Percentiles rank a stretch among this genome's conserved stretches.
These are phyloP conservation scores for Pollimyrus isidori DNA, from an alignment of 2,113 vertebrate genomes.

Conservation along the genomic window DNA sequence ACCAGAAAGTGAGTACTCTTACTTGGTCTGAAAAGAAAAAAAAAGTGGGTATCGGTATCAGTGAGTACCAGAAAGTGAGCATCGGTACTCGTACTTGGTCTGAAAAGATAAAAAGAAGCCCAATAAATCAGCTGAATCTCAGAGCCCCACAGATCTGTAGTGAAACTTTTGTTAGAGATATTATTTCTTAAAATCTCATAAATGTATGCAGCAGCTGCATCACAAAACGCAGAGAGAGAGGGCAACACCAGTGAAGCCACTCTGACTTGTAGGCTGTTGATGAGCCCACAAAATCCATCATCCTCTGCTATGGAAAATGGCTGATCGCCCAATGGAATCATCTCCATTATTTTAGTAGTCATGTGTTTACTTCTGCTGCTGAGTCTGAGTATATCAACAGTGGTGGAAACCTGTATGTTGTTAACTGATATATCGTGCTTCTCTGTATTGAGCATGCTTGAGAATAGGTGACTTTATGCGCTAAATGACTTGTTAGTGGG, in stretches of 20 bases:
- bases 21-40: no score
- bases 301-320: background rate
- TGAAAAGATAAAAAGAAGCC: no score
- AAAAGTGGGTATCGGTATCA: no score
- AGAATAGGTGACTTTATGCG: background rate
- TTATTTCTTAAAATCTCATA: background rate
- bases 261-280: background rate
- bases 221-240: background rate
- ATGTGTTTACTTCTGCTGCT: background rate
- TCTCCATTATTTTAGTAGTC: background rate
- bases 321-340: background rate
- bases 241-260: background rate
- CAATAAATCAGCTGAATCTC: background rate
- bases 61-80: no score
- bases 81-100: no score
- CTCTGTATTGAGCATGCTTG: background rate
- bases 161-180: background rate
- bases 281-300: background rate
- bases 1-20: no score
- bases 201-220: background rate
- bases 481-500: background rate
- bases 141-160: background rate
- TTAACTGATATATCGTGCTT: background rate
- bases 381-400: background rate
- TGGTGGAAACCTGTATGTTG: background rate